phyloP scores from a whole-genome alignment of 2,797 vertebrate species.

The Luscinia megarhynchos region DNA sequence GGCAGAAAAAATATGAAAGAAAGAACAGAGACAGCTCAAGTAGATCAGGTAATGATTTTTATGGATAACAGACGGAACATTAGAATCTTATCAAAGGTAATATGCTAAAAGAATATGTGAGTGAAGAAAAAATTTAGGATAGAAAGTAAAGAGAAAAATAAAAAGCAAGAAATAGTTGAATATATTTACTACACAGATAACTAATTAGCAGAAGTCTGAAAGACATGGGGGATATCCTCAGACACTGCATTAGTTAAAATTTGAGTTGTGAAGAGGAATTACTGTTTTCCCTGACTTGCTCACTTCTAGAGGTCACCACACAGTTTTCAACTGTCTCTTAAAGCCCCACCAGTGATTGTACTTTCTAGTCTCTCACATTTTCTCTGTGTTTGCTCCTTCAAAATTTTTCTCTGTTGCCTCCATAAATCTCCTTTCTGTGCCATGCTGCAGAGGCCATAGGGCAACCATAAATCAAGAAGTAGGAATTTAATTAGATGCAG shows the following conservation, averaged over 20 bases:
- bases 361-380: not conserved
- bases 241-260: not conserved
- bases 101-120: not conserved
- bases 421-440: not conserved
- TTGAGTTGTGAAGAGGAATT: not conserved
- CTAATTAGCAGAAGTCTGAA: not conserved
- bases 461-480: not conserved
- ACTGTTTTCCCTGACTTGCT: not conserved
- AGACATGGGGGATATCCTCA: not conserved
- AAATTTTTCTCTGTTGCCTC: not conserved
- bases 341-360: not conserved
- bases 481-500: constrained; percentile 28
- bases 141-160: not conserved
- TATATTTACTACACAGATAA: not conserved
- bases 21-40: not conserved
- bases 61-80: not conserved
- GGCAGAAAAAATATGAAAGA: not conserved
- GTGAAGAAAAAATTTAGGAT: not conserved
- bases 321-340: not conserved
- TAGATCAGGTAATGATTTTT: not conserved
- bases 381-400: not conserved
- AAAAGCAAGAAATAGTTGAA: not conserved
- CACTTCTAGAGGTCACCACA: not conserved
- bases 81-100: not conserved
- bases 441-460: not conserved